Base-by-base conservation (phyloP, 1,140 invertebrate species). In the Apis cerana region DNA sequence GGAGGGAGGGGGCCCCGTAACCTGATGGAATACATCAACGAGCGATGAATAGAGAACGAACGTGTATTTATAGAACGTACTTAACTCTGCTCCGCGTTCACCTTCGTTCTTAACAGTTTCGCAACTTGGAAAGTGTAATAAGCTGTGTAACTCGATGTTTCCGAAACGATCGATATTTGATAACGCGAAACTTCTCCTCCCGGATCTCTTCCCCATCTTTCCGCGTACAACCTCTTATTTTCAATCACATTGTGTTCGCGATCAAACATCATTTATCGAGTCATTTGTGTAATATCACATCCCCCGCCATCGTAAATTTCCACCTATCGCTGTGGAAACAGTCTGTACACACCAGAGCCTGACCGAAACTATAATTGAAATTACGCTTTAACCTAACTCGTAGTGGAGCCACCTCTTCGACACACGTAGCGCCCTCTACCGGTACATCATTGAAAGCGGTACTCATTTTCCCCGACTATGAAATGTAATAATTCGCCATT, bases 311-410 rank as follows among this genome's bases (percentile, higher is more conserved):
- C 17, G n/a, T 15, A 54, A 64, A 76, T 78, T 64, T 74, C 62
- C 52, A 48, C 23, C 33, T 15, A 19, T 23, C 27, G 23, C 33
- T 82, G 17, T 52, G 27, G 52, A 68, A 59, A 58, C 76, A 68
- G 61, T 21, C 52, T 52, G 82, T 67, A 65, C 27, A 74, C 79
- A 74, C 59, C 58, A 2, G 21, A 54, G 58, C 19, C 78, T 21
- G n/a, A 71, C 19, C 50, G 59, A 61, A 78, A 84, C 82, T 84
- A n/a, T 74, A 86, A 86, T 86, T 86, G 82, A 77, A 86, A 86
- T 84, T 84, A 76, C 70, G 64, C 64, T 84, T 71, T 75, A 69
- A 62, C 78, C 64, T 67, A 48, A 56, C 50, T 48, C 9, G 59
- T 33, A 11, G 80, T 12, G 33, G 33, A 7, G 33, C 33, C 21